Evolutionary conservation across 2,888 invertebrate genomes (phyloP).

Genomic region (Drosophila formosana): DNA sequence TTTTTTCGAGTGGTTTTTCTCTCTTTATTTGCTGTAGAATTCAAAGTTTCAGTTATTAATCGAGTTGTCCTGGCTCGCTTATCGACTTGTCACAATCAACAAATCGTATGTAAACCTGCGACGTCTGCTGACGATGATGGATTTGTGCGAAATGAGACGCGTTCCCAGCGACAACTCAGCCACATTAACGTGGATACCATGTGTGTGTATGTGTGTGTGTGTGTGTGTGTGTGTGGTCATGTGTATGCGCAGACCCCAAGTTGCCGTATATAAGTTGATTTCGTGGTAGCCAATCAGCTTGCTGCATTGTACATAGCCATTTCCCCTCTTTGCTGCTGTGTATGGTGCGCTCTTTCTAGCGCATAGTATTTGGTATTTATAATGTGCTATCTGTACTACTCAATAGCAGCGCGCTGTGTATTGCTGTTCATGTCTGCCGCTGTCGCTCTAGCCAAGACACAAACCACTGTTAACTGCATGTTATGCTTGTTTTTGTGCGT

Average conservation of each 20-base stretch:
- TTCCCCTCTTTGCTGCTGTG: slow-evolving; percentile 40
- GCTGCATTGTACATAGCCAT: slow-evolving; percentile 44
- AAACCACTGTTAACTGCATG: slow-evolving; percentile 57
- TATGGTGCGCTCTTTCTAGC: slow-evolving; percentile 27
- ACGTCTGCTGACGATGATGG: slow-evolving; percentile 74
- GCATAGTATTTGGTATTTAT: neutral
- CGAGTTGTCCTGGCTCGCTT: slow-evolving; percentile 34
- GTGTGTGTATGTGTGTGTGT: neutral
- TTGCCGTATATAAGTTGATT: slow-evolving; percentile 31
- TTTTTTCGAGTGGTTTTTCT: slow-evolving; percentile 4
- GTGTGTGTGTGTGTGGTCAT: slow-evolving; percentile 6
- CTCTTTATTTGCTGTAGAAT: neutral
- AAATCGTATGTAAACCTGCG: slow-evolving; percentile 24
- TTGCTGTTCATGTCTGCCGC: slow-evolving; percentile 15
- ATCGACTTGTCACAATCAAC: slow-evolving; percentile 34
- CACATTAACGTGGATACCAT: slow-evolving; percentile 25
- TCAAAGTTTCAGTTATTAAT: slow-evolving; percentile 19
- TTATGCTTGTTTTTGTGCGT: slow-evolving; percentile 12
- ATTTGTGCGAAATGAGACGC: slow-evolving; percentile 61
- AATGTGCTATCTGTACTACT: slow-evolving; percentile 27
- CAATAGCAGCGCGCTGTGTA: neutral
- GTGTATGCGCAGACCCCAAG: slow-evolving; percentile 7
- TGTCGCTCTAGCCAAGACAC: slow-evolving; percentile 47
- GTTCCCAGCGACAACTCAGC: slow-evolving; percentile 30
- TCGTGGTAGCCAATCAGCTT: slow-evolving; percentile 42